Conservation (phyloP, 2,888 invertebrate genomes). For the Hololepta plana region DNA sequence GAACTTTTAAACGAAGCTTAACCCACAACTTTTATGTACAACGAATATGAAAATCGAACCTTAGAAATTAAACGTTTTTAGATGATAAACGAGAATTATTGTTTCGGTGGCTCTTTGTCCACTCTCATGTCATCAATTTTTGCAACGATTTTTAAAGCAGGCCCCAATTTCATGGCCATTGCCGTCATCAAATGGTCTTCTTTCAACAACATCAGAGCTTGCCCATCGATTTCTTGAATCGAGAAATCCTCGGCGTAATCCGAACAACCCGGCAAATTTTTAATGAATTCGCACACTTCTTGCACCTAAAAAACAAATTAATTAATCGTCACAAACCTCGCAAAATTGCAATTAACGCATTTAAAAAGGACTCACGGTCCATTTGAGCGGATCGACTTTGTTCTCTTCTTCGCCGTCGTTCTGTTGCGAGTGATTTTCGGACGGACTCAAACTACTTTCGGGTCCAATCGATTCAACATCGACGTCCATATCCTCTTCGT, state of each 20-base stretch:
- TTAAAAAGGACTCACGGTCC: constrained; percentile 34
- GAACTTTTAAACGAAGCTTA: no score
- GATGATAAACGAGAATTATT: no score
- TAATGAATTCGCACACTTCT: constrained; percentile 81
- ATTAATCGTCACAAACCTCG: not conserved
- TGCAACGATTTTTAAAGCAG: constrained; percentile 88
- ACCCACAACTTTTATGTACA: no score
- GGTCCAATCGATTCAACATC: constrained; percentile 27
- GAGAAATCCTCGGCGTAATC: constrained; percentile 90
- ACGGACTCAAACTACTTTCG: constrained; percentile 27
- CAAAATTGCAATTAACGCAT: not conserved
- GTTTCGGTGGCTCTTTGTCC: constrained; percentile 29
- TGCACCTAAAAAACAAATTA: constrained; percentile 37
- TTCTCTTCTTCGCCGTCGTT: constrained; percentile 27
- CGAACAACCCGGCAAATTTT: constrained; percentile 73
- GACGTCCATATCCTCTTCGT: constrained; percentile 24
- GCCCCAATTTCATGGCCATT: constrained; percentile 89
- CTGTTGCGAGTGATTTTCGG: constrained; percentile 16
- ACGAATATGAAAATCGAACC: no score
- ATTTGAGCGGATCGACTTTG: constrained; percentile 42
- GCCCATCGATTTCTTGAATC: constrained; percentile 91
- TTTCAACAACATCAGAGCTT: constrained; percentile 77
- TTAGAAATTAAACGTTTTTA: no score
- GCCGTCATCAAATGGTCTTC: constrained; percentile 90
- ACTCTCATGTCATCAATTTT: constrained; percentile 71